Conservation (phyloP, 2,113 vertebrate genomes). For the Gambusia holbrooki region DNA sequence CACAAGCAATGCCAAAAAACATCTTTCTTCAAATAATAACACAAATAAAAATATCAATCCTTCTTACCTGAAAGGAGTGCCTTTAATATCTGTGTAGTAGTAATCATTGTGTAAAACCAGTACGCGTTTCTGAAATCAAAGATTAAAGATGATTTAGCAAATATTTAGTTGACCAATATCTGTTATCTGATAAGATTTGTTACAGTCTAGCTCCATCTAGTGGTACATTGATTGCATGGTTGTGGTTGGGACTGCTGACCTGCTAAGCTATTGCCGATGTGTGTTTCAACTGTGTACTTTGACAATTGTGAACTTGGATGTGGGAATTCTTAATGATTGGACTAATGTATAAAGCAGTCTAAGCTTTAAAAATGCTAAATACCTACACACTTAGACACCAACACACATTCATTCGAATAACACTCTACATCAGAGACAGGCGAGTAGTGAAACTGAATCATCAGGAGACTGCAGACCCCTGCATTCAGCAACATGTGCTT, state of each 20-base stretch:
- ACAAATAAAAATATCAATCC: background rate
- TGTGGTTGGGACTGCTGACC: no score
- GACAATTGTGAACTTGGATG: slow-evolving; percentile 24
- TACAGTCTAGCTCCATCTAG: slow-evolving; percentile 71
- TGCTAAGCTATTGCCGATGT: slow-evolving; percentile 3
- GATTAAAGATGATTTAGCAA: background rate
- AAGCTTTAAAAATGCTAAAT: slow-evolving; percentile 49
- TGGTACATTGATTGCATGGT: slow-evolving; percentile 16
- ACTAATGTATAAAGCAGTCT: slow-evolving; percentile 31
- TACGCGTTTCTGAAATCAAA: slow-evolving; percentile 90
- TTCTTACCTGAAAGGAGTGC: slow-evolving; percentile 96
- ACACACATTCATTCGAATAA: slow-evolving; percentile 33
- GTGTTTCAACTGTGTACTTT: background rate
- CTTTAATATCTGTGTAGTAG: slow-evolving; percentile 98
- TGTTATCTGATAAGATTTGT: slow-evolving; percentile 29
- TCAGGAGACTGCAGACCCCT: slow-evolving; percentile 47
- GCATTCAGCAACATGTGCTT: slow-evolving; percentile 75
- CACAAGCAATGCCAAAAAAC: slow-evolving; percentile 40
- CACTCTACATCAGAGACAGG: slow-evolving; percentile 38
- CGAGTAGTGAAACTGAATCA: slow-evolving; percentile 59
- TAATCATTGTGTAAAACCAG: slow-evolving; percentile 98
- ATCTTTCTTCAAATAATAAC: background rate
- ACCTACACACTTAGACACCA: slow-evolving; percentile 9
- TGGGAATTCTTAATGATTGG: slow-evolving; percentile 46
- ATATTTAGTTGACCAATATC: background rate